A percentile compares a stretch with the other conserved stretches of the same genome.
These are phyloP conservation scores for Drosophila malerkotliana DNA, from an alignment of 1,140 invertebrate genomes.

Conservation along the genomic window DNA sequence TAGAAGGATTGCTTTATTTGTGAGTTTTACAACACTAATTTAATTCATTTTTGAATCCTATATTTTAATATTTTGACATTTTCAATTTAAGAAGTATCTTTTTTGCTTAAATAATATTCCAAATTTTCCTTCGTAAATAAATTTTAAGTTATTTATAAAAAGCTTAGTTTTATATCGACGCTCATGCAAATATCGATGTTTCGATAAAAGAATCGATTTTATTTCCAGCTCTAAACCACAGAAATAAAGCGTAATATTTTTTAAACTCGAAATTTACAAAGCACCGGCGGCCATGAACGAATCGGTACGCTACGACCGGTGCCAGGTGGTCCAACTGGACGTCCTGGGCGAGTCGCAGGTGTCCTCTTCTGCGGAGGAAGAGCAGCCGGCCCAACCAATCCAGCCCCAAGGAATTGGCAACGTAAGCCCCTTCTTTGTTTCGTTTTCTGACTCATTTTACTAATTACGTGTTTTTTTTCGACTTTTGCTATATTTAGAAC, in stretches of 20 bases:
- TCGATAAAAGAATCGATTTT: background rate
- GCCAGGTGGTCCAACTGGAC: conserved; percentile 69
- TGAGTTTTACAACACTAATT: background rate
- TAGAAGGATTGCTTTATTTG: background rate
- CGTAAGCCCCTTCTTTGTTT: conserved; percentile 55
- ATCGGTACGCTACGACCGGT: conserved; percentile 73
- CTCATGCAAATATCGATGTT: background rate
- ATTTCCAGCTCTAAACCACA: conserved; percentile 5
- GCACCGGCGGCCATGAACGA: conserved; percentile 62
- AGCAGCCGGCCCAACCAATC: background rate
- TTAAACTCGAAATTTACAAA: conserved; percentile 16
- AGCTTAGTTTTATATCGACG: background rate
- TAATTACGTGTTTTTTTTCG: conserved; percentile 3
- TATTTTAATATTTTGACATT: too few relatives aligned
- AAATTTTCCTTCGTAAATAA: background rate
- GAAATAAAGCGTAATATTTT: conserved; percentile 49
- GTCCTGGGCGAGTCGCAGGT: conserved; percentile 55
- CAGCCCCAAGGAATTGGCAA: conserved; percentile 56
- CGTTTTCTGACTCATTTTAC: conserved; percentile 56
- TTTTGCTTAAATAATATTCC: background rate
- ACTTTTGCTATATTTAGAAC: conserved; percentile 74
- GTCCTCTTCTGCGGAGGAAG: conserved; percentile 10
- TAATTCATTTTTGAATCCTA: background rate
- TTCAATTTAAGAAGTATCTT: too few relatives aligned
- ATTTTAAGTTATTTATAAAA: background rate